Base-by-base conservation (phyloP, 2,113 vertebrate species). In the Andinoacara biseriatus region DNA sequence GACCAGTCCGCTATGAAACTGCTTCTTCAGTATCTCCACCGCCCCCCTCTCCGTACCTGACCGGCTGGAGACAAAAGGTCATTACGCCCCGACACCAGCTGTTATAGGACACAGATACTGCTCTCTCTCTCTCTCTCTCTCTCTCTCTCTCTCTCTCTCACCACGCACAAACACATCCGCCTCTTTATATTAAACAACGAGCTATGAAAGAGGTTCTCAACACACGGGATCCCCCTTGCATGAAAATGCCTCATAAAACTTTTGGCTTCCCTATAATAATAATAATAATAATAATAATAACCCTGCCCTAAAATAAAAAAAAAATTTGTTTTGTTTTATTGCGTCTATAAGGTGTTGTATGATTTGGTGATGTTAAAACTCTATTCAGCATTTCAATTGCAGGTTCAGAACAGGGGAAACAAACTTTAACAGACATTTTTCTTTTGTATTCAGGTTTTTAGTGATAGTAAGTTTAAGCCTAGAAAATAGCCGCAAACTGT, bases 21-120 rank as follows among this genome's bases (percentile, higher is more conserved):
- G 83, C 86, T 83, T 56, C 84, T 22, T 9, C 54, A 58, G 52
- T 86, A 38, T 82, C 93, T 87, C 91, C 92, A 82, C 92, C 90
- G 81, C 86, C 86, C 15, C 40, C 46, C 63, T 82, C 76, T 74
- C 81, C 33, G 29, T 88, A 94, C 93, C 93, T 94, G 93, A 92
- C 84, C 52, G 82, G 84, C 82, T 56, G 67, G 87, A 90, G 88
- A 92, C 89, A 93, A 90, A 93, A 92, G 93, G 93, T 94, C 93
- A 93, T 86, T 59, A 82, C 65, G 82, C 88, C 24, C 86, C 80
- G 59, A 78, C 74, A 83, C 76, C 87, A 88, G 74, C 91, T 89
- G 89, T 65, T 74, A 61, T 29, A 67, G 83, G 72, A 87, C 40
- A 35, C 78, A 74, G 52, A 83, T 67, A 3, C 57, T 17, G 4